Percentiles rank a stretch among this genome's conserved stretches.
These are phyloP conservation scores for Zingel zingel DNA, from an alignment of 2,113 vertebrate genomes.

Conservation along the genomic window DNA sequence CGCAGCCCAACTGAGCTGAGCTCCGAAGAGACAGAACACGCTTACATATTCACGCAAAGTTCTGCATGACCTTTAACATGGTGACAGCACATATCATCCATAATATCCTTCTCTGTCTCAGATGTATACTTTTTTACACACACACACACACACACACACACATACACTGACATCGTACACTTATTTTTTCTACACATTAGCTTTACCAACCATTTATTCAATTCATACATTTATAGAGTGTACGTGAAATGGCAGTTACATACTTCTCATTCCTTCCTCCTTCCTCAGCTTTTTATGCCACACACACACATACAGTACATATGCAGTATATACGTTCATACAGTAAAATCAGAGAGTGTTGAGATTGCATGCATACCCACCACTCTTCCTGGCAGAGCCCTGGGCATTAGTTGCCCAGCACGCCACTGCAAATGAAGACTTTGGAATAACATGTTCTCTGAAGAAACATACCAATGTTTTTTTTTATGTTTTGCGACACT, in stretches of 20 bases:
- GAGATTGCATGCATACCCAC: slow-evolving; percentile 31
- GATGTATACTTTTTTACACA: background rate
- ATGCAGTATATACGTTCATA: background rate
- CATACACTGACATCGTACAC: background rate
- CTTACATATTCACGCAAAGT: slow-evolving; percentile 18
- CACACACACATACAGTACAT: background rate
- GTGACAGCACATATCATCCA: slow-evolving; percentile 28
- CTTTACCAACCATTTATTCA: slow-evolving; percentile 1
- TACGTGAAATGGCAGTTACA: slow-evolving; percentile 1
- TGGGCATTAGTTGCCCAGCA: slow-evolving; percentile 19
- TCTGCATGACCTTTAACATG: slow-evolving; percentile 39
- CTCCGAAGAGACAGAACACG: slow-evolving; percentile 1
- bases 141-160: background rate
- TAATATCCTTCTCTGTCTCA: slow-evolving; percentile 22
- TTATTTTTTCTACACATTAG: background rate
- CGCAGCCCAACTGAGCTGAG: slow-evolving; percentile 20
- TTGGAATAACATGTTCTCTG: slow-evolving; percentile 12
- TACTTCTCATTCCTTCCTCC: background rate
- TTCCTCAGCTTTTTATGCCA: background rate
- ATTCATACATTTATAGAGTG: background rate
- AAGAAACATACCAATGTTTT: background rate
- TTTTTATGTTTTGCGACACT: background rate
- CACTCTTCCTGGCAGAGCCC: slow-evolving; percentile 37
- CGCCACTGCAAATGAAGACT: slow-evolving; percentile 25
- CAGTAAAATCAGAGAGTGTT: slow-evolving; percentile 12